phyloP scores from a whole-genome alignment of 2,113 vertebrate genomes.

The Cochlearius cochlearius region DNA sequence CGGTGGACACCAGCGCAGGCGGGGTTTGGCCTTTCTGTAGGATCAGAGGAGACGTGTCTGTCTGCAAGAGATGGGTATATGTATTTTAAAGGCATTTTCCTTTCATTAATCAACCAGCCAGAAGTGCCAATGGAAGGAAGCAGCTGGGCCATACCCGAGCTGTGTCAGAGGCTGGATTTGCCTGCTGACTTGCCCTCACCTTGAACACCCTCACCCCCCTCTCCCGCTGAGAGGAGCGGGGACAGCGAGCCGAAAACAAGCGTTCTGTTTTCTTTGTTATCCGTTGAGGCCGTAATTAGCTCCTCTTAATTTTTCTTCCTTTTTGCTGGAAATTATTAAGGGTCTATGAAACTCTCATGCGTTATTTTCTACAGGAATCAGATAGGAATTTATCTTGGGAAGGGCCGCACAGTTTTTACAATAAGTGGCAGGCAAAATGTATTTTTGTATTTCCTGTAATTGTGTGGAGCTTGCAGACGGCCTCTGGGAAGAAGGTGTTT shows the following conservation, averaged over 20 bases:
- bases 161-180: neutral
- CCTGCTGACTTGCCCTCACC: neutral
- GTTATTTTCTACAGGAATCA: neutral
- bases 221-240: neutral
- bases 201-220: neutral
- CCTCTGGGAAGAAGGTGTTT: neutral
- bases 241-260: neutral
- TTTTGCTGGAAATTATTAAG: neutral
- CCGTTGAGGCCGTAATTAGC: neutral
- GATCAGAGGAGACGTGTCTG: neutral
- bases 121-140: neutral
- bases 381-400: neutral
- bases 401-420: neutral
- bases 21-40: neutral
- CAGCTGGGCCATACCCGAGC: neutral
- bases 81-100: neutral
- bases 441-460: constrained; percentile 15
- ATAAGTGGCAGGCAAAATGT: neutral
- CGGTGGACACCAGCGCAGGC: neutral
- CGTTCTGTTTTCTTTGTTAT: neutral
- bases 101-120: neutral
- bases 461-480: neutral
- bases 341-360: neutral
- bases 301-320: neutral
- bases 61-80: neutral